Evolutionary conservation across 2,113 vertebrate genomes (phyloP), one percentile per base, ranked within the genome.

Genomic region (Pachyramphus minor): DNA sequence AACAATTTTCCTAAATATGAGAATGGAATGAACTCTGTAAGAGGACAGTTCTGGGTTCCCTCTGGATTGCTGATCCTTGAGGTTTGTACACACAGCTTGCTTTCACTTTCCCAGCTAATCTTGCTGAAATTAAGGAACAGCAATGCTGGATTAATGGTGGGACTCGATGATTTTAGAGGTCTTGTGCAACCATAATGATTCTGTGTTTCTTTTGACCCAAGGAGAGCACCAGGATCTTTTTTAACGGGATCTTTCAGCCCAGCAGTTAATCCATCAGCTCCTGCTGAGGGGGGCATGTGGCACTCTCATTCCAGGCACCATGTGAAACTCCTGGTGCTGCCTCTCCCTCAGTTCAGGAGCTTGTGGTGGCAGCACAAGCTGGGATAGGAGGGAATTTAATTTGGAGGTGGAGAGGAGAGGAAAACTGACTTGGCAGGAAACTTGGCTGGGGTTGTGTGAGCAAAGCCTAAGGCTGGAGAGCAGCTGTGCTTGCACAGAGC

Each of bases 151-250:
- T 56, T 27, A 42, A 56, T 21, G 49, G 27, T 0, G 37, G 50
- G 18, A 19, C 31, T 58, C 0, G 3, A 20, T 16, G 52, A 14
- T 20, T 27, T 39, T 23, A 0, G 12, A 55, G 52, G 22, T 37
- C 18, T 59, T 66, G 58, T 33, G 68, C 68, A 81, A 0, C 12
- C 42, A 27, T 5, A 10, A 19, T 33, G 37, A 12, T 52, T 81
- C 59, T 23, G 37, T 15, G 68, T 15, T 5, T 44, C 37, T 49
- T n/a, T 33, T 16, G 33, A 59, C 44, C 44, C 19, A 28, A 41
- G n/a, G 27, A n/a, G 35, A 47, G 35, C 3, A 5, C 50, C 4
- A 25, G 62, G 53, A 10, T n/a, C 20, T 66, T 72, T 76, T n/a
- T 14, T 21, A 45, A 53, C 3, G 52, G 21, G 24, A 27, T 66